phyloP scores from a whole-genome alignment of 2,797 vertebrate genomes.

The Buphagus erythrorhynchus region DNA sequence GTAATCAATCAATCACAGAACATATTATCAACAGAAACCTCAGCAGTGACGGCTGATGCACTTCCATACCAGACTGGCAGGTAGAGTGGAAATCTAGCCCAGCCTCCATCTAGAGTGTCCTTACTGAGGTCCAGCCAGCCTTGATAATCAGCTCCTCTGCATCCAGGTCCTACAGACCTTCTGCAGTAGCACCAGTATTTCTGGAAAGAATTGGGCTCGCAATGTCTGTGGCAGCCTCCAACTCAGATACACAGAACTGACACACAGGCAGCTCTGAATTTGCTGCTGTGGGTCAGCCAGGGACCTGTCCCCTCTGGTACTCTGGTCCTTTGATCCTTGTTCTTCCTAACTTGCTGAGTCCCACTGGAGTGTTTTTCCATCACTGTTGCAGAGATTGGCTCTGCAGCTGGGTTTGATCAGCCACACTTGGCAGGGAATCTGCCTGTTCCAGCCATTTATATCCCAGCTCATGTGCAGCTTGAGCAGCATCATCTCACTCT shows the following conservation, averaged over 20 bases:
- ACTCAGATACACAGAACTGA: background rate
- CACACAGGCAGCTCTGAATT: background rate
- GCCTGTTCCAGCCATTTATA: background rate
- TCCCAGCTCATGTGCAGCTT: background rate
- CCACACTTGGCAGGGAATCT: background rate
- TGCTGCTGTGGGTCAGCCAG: background rate
- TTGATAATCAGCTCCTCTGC: background rate
- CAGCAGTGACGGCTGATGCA: fast-evolving
- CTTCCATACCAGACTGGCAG: background rate
- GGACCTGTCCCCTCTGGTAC: background rate
- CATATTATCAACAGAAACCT: background rate
- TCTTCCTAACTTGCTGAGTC: background rate
- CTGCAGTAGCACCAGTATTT: background rate
- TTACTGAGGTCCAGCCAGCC: background rate
- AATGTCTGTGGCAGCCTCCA: background rate
- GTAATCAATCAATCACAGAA: background rate
- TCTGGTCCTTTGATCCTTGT: background rate
- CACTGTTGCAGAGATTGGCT: background rate
- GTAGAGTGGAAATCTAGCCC: background rate
- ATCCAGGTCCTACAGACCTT: background rate
- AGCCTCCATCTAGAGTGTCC: background rate
- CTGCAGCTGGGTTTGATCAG: background rate
- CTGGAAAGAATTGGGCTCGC: background rate
- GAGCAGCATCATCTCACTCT: background rate
- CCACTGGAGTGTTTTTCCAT: background rate